Base-by-base conservation (phyloP, 2,797 vertebrate species). In the Chrosomus eos region DNA sequence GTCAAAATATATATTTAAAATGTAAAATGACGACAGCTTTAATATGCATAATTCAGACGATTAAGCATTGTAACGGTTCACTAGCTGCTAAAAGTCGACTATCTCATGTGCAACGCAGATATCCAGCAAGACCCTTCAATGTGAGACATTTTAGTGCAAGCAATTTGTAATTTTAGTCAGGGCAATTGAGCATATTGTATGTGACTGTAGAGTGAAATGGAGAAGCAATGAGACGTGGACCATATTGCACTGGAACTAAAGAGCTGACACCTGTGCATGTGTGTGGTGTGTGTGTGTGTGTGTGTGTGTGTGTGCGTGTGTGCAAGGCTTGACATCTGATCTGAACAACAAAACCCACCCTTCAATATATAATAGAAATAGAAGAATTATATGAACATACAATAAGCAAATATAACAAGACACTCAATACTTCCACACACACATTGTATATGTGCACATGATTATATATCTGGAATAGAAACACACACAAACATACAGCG, bases 111-210 rank as follows among this genome's bases (percentile, higher is more conserved):
- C 83, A 80, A 36, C 2, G 14, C 31, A 62, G 71, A 31, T 45
- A 83, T 73, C 70, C 78, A 67, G 48, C 76, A 60, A 5, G 51
- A 78, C n/a, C 21, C 74, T 77, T 71, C 28, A 67, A 64, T 9
- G n/a, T 19, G 4, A 79, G 55, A 83, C 28, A 43, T 73, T 87
- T 75, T 88, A 73, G 83, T 10, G n/a, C 70, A 81, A n/a, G 26
- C 28, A 31, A 74, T 84, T 78, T 75, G 51, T 87, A 87, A 90
- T 89, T 89, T 86, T 84, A 68, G 21, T 72, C 13, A 76, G 82
- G 85, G 87, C 88, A 82, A 88, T 51, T 88, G 75, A 90, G 86
- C 87, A 88, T 86, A 89, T 89, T 90, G 87, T 89, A 68, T 83
- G 23, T 51, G 51, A 71, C 33, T 16, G 9, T 7, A 80, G 74